phyloP scores from a whole-genome alignment of 2,797 vertebrate genomes.

The Pipistrellus kuhlii region DNA sequence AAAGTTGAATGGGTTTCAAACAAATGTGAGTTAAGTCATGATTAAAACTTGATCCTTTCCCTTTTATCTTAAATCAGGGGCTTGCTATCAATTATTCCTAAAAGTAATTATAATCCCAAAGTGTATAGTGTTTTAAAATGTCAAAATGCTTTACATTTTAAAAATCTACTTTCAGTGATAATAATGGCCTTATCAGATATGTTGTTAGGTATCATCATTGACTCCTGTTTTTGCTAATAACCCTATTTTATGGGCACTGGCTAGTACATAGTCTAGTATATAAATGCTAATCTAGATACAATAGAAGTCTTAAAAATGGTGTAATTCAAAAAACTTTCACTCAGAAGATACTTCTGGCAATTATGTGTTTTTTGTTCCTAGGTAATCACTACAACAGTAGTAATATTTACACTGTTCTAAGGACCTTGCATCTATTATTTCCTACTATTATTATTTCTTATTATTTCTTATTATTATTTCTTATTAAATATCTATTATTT shows the following conservation, averaged over 20 bases:
- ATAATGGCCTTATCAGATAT: slow-evolving; percentile 26
- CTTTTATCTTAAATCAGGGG: neutral
- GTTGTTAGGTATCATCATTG: neutral
- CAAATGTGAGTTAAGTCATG: neutral
- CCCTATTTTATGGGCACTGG: neutral
- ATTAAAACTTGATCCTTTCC: neutral
- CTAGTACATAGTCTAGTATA: neutral
- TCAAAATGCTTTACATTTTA: slow-evolving; percentile 16
- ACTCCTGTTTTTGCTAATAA: neutral
- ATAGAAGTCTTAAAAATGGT: slow-evolving; percentile 8
- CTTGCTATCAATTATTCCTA: neutral
- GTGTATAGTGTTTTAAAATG: slow-evolving; percentile 11
- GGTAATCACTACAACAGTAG: neutral
- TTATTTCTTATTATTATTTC: too few species aligned
- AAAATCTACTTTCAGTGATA: slow-evolving; percentile 35
- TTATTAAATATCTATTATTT: neutral
- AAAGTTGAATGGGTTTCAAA: neutral
- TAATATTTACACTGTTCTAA: neutral
- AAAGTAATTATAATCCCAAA: slow-evolving; percentile 1
- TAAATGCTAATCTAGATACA: neutral
- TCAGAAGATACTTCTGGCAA: neutral
- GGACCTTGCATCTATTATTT: neutral
- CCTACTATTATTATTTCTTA: too few species aligned
- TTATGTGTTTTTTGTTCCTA: neutral
- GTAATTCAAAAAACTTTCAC: neutral